A percentile compares a stretch with the other conserved stretches of the same genome.
Conservation (phyloP, 2,797 vertebrate species). For the Trematomus bernacchii region DNA sequence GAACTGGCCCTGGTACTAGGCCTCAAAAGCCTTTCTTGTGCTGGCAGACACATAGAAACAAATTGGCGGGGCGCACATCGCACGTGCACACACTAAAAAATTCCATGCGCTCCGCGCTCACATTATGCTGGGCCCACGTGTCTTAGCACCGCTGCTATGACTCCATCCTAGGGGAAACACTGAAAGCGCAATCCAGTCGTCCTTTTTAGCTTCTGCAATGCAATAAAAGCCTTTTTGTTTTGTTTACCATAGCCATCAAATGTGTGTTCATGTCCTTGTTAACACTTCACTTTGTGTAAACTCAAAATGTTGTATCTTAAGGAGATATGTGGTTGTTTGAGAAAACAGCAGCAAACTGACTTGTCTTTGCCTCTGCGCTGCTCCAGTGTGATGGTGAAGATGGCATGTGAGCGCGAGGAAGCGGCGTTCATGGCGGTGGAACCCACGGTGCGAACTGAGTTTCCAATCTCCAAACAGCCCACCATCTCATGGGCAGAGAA, state of each 20-base stretch:
- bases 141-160: too few species aligned
- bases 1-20: too few species aligned
- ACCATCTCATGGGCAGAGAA: conserved; percentile 88
- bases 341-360: conserved; percentile 80
- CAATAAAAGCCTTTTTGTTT: background rate
- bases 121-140: too few species aligned
- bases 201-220: too few species aligned
- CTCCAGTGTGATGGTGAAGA: conserved; percentile 95
- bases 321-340: background rate
- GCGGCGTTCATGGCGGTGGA: conserved; percentile 98
- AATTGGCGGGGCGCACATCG: too few species aligned
- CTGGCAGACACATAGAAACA: too few species aligned
- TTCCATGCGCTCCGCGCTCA: too few species aligned
- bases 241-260: background rate
- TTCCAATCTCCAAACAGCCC: conserved; percentile 92
- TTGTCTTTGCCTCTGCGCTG: conserved; percentile 90
- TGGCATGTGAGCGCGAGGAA: conserved; percentile 96
- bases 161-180: too few species aligned
- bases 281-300: background rate
- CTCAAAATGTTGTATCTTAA: background rate
- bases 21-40: too few species aligned
- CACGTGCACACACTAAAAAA: too few species aligned
- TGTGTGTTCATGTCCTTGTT: background rate
- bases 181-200: too few species aligned
- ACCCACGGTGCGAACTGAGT: conserved; percentile 92